These are phyloP conservation scores for Venturia canescens DNA, from an alignment of 1,140 invertebrate genomes.

Conservation along the genomic window DNA sequence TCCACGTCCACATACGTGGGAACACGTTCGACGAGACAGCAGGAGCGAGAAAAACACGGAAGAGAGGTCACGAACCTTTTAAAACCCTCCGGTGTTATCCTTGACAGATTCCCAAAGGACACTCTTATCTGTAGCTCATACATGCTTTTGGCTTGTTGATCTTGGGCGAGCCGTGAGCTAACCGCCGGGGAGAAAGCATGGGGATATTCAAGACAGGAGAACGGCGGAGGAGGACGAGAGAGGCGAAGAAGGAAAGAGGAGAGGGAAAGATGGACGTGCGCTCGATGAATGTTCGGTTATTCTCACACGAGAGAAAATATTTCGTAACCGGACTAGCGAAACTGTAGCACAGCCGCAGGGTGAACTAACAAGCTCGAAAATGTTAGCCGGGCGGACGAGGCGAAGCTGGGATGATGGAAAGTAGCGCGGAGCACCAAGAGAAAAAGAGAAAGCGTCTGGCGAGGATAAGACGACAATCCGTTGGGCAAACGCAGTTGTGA, in stretches of 20 bases:
- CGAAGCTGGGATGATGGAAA: conserved; percentile 26
- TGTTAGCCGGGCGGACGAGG: neutral
- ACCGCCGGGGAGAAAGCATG: neutral
- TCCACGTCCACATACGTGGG: neutral
- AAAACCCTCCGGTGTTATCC: conserved; percentile 66
- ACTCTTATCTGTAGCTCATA: conserved; percentile 59
- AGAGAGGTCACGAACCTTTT: conserved; percentile 62
- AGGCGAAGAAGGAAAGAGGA: neutral
- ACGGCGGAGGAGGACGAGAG: neutral
- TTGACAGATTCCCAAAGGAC: conserved; percentile 63
- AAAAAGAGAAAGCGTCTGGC: conserved; percentile 37
- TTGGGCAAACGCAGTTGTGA: conserved; percentile 39
- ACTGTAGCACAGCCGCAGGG: neutral
- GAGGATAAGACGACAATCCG: conserved; percentile 56
- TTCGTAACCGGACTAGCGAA: conserved; percentile 28
- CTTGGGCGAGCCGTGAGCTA: conserved; percentile 61
- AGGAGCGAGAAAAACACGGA: conserved; percentile 20
- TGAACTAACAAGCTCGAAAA: conserved; percentile 53
- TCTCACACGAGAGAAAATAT: neutral
- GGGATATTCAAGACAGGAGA: neutral
- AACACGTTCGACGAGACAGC: neutral
- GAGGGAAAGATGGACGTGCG: neutral
- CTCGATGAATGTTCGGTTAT: conserved; percentile 30
- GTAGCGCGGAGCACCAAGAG: conserved; percentile 31
- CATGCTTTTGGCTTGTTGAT: conserved; percentile 66